Conservation (phyloP, 2,113 vertebrate species). For the Hepsetus odoe region DNA sequence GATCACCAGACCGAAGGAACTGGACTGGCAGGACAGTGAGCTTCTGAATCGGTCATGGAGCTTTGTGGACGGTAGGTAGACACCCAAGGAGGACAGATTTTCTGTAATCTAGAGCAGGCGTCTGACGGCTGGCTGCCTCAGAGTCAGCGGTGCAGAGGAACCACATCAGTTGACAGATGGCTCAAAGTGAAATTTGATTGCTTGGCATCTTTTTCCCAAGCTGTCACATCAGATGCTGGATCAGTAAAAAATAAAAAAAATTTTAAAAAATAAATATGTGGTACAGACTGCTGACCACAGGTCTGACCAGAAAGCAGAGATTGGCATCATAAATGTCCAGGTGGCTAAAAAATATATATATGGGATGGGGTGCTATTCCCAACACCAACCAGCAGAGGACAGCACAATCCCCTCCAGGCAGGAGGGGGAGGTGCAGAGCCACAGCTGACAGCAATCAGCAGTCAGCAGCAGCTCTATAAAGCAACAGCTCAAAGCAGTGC, state of each 20-base stretch:
- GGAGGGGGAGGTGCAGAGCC: too few species aligned
- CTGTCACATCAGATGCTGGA: slow-evolving; percentile 2
- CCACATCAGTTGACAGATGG: neutral
- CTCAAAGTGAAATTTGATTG: slow-evolving; percentile 35
- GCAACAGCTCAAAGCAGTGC: too few species aligned
- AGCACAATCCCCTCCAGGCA: too few species aligned
- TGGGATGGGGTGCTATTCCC: too few species aligned
- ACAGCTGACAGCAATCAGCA: too few species aligned
- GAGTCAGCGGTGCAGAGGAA: neutral
- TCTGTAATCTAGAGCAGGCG: slow-evolving; percentile 33
- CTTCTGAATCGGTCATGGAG: slow-evolving; percentile 12
- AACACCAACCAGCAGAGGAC: too few species aligned
- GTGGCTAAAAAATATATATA: too few species aligned
- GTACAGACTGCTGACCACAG: neutral
- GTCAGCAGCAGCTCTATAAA: too few species aligned
- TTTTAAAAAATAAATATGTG: too few species aligned
- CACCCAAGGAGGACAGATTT: slow-evolving; percentile 17
- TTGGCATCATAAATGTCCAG: too few species aligned
- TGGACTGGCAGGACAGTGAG: neutral
- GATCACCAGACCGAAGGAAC: slow-evolving; percentile 5
- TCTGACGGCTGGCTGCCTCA: neutral
- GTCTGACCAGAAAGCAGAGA: neutral
- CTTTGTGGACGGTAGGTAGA: neutral
- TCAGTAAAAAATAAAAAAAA: neutral
- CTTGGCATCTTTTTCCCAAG: slow-evolving; percentile 22